Evolutionary conservation across 2,888 invertebrate genomes (phyloP), one percentile per base, ranked within the genome.

Genomic region (Acanthococcus lagerstroemiae): DNA sequence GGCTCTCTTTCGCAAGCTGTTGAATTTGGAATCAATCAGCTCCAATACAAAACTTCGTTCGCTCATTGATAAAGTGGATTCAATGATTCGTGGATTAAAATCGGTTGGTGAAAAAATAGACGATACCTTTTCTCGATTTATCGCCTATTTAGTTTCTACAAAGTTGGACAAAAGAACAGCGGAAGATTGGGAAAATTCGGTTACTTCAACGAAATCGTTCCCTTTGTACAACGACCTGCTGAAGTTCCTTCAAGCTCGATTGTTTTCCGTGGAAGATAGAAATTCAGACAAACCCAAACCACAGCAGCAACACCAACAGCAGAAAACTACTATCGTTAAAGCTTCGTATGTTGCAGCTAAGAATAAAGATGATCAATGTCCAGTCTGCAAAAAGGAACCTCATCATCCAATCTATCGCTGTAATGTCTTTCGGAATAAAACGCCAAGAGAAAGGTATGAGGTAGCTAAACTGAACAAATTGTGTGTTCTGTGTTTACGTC

Each of bases 141-240:
- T 63, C 1, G 52, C 17, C 15, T 65, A 65, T 65, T 3, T 65
- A 15, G 19, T 65, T 4, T 37, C 44, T 4, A 50, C 44, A 4
- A 37, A 46, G 15, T 17, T 65, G 7, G 61, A 61, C 26, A 17
- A 30, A 4, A 4, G 4, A 30, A 61, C 61, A 15, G 19, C n/a
- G 5, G 3, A 12, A 5, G 61, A 61, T 19, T 61, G 46, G n/a
- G 61, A 61, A 27, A 61, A 61, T 25, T 52, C 61, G 9, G 4
- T 52, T 2, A 52, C 52, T 9, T 12, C 26, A 7, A 52, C 46
- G 5, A 61, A 19, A 6, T 22, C 19, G 12, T 52, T 30, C 30
- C 61, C 61, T 19, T 17, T 30, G 3, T 61, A 25, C 22, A 15
- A 30, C 17, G 7, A 12, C 12, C 22, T 61, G 12, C 7, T 12